Conservation (phyloP, 2,113 vertebrate species). For the Sorex fumeus region DNA sequence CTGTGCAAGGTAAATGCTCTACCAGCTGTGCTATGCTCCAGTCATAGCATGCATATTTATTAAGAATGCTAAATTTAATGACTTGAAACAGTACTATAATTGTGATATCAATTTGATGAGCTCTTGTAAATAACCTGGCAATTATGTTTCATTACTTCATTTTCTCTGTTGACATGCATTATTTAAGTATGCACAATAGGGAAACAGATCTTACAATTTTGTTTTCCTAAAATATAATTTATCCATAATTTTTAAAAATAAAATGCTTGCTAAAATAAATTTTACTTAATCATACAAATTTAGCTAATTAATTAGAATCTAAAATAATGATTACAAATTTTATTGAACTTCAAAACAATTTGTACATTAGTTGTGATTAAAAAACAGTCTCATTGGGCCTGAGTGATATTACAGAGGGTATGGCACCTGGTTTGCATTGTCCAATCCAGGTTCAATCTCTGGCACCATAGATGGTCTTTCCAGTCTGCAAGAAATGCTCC, state of each 20-base stretch:
- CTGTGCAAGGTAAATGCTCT: too few species aligned
- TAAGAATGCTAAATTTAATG: slow-evolving; percentile 1
- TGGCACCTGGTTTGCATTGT: too few species aligned
- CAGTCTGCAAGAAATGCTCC: too few species aligned
- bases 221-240: slow-evolving; percentile 21
- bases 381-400: background rate
- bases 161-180: slow-evolving; percentile 44
- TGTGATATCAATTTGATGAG: slow-evolving; percentile 45
- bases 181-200: background rate
- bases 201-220: slow-evolving; percentile 41
- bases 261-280: background rate
- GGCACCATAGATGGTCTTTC: too few species aligned
- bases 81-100: slow-evolving; percentile 40
- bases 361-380: background rate
- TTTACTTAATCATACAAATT: background rate
- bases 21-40: background rate
- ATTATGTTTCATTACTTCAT: slow-evolving; percentile 23
- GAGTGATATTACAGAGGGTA: too few species aligned
- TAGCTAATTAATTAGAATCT: background rate
- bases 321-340: background rate
- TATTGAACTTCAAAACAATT: background rate
- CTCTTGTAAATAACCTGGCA: slow-evolving; percentile 48
- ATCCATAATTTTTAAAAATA: slow-evolving; percentile 40
- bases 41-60: slow-evolving; percentile 33
- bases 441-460: too few species aligned